phyloP scores from a whole-genome alignment of 2,797 vertebrate species.

The Oryzias dopingdopingensis region DNA sequence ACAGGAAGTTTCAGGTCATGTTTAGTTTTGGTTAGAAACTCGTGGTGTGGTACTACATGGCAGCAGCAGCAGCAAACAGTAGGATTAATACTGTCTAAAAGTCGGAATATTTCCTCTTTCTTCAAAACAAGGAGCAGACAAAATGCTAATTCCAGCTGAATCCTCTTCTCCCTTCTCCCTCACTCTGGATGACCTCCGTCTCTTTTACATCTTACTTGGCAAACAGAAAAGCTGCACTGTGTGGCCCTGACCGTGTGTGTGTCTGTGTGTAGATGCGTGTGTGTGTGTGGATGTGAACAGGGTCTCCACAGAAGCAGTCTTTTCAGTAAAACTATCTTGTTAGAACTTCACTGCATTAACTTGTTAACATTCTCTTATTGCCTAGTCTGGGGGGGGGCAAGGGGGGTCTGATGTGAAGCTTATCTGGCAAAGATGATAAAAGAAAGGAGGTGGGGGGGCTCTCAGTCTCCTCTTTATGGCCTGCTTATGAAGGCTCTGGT shows the following conservation, averaged over 20 bases:
- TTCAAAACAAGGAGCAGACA: constrained; percentile 91
- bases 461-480: constrained; percentile 63
- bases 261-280: constrained; percentile 23
- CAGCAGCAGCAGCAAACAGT: constrained; percentile 92
- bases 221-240: constrained; percentile 77
- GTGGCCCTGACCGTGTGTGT: constrained; percentile 59
- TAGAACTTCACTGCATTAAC: constrained; percentile 91
- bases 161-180: constrained; percentile 31
- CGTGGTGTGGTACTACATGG: constrained; percentile 87
- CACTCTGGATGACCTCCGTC: constrained; percentile 60
- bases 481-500: constrained; percentile 79
- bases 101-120: constrained; percentile 88
- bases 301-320: constrained; percentile 60
- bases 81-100: constrained; percentile 95
- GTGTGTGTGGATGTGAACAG: constrained; percentile 19
- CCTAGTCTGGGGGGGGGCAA: constrained; percentile 70
- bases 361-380: constrained; percentile 94
- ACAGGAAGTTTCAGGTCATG: constrained; percentile 72
- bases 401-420: constrained; percentile 69
- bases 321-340: constrained; percentile 73
- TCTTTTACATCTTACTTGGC: constrained; percentile 73
- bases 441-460: constrained; percentile 71
- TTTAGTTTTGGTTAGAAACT: constrained; percentile 87
- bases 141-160: constrained; percentile 92
- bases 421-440: constrained; percentile 60